phyloP scores from a whole-genome alignment of 2,888 invertebrate species.

The Zeuzera pyrina region DNA sequence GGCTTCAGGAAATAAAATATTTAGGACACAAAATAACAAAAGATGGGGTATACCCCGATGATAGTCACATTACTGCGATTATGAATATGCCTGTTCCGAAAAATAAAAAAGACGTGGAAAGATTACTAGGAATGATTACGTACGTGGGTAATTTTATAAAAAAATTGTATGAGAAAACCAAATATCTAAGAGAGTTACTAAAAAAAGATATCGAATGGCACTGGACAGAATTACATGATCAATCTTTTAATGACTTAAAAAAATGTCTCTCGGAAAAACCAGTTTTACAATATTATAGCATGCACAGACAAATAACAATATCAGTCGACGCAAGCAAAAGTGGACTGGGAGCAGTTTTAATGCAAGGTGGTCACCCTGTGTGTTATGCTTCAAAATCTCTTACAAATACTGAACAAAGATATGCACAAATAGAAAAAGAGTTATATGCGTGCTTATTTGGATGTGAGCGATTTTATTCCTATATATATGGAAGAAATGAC shows the following conservation, averaged over 20 bases:
- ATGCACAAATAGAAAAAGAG: too few species aligned
- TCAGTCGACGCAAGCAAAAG: slow-evolving; percentile 15
- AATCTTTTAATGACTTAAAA: background rate
- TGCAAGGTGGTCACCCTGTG: slow-evolving; percentile 15
- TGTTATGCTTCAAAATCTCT: slow-evolving; percentile 19
- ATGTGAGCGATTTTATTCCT: slow-evolving; percentile 10
- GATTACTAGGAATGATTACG: slow-evolving; percentile 4
- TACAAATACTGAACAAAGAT: too few species aligned
- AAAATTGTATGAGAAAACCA: slow-evolving; percentile 1
- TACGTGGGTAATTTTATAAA: slow-evolving; percentile 4
- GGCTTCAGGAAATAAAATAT: background rate
- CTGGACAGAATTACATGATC: background rate
- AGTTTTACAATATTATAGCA: slow-evolving; percentile 16
- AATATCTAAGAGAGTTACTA: slow-evolving; percentile 3
- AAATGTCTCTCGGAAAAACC: slow-evolving; percentile 5
- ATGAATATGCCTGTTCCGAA: slow-evolving; percentile 4
- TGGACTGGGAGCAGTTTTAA: slow-evolving; percentile 16
- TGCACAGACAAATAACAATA: too few species aligned
- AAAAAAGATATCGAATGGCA: slow-evolving; percentile 4
- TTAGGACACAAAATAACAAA: slow-evolving; percentile 4
- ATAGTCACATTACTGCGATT: slow-evolving; percentile 4
- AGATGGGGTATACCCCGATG: slow-evolving; percentile 3
- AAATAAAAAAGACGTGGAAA: slow-evolving; percentile 3
- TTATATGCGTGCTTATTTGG: slow-evolving; percentile 15
- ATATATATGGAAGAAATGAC: too few species aligned